Conservation (phyloP, 1,140 invertebrate species). For the Tetramorium alpestre region DNA sequence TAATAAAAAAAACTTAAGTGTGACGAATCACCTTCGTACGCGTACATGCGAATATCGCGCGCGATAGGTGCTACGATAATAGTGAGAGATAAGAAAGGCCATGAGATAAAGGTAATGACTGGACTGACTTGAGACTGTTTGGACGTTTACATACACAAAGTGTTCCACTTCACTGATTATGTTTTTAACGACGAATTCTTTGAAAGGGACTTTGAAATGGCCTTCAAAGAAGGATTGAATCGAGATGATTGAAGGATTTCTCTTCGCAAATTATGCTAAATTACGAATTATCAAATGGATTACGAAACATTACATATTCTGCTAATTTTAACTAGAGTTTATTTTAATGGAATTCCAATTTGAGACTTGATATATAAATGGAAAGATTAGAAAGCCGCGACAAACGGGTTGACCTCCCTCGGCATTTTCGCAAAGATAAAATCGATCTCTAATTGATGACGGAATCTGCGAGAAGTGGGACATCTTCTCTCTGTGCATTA, state of each 20-base stretch:
- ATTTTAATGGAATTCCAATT: not conserved
- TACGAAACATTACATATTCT: not conserved
- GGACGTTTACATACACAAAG: not conserved
- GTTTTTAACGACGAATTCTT: not conserved
- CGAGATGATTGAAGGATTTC: not conserved
- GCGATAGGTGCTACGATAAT: conserved; percentile 25
- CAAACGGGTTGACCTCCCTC: not conserved
- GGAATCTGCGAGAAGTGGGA: not conserved
- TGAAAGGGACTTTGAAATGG: too few species aligned
- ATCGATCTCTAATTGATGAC: not conserved
- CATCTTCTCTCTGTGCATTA: not conserved
- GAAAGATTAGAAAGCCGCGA: not conserved
- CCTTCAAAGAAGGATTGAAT: not conserved
- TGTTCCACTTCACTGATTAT: not conserved
- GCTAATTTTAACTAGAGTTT: not conserved
- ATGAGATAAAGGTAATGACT: conserved; percentile 53
- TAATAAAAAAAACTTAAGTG: not conserved
- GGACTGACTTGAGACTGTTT: not conserved
- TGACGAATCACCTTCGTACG: not conserved
- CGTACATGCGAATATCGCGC: not conserved
- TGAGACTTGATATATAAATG: not conserved
- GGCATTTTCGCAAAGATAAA: not conserved
- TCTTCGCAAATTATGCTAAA: not conserved
- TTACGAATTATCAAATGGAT: not conserved
- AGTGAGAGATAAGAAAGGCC: conserved; percentile 57